phyloP scores from a whole-genome alignment of 2,888 invertebrate genomes.

The Phyllotreta cruciferae region DNA sequence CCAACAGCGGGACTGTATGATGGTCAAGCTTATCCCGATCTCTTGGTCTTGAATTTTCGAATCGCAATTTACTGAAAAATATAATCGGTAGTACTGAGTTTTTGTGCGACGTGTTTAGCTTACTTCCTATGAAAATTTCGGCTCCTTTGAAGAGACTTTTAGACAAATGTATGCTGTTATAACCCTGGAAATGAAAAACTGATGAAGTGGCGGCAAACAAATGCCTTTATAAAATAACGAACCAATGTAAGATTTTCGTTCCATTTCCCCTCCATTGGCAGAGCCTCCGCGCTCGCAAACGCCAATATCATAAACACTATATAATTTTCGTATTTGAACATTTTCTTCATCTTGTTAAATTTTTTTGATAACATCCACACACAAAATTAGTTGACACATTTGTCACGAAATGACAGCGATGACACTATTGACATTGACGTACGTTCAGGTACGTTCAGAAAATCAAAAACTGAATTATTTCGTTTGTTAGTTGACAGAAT shows the following conservation, averaged over 20 bases:
- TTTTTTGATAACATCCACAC: too few species aligned
- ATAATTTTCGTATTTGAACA: too few species aligned
- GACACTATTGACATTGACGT: too few species aligned
- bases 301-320: too few species aligned
- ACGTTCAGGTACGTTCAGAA: too few species aligned
- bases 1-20: conserved; percentile 67
- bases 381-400: too few species aligned
- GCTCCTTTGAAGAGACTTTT: conserved; percentile 76
- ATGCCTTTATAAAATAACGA: conserved; percentile 29
- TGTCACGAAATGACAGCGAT: too few species aligned
- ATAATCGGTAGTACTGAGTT: neutral
- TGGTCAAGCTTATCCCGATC: conserved; percentile 63
- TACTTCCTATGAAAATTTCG: conserved; percentile 73
- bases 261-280: conserved; percentile 74
- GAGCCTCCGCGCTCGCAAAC: conserved; percentile 30
- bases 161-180: conserved; percentile 61
- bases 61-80: conserved; percentile 61
- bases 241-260: conserved; percentile 64
- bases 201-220: too few species aligned
- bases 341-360: too few species aligned
- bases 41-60: conserved; percentile 53
- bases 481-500: neutral
- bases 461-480: neutral
- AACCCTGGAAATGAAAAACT: conserved; percentile 54
- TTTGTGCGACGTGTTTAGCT: conserved; percentile 53